Evolutionary conservation across 64 coral and sea anemone genomes (phyloP), one percentile per base, ranked within the genome.

Genomic region (Stylophora pistillata): DNA sequence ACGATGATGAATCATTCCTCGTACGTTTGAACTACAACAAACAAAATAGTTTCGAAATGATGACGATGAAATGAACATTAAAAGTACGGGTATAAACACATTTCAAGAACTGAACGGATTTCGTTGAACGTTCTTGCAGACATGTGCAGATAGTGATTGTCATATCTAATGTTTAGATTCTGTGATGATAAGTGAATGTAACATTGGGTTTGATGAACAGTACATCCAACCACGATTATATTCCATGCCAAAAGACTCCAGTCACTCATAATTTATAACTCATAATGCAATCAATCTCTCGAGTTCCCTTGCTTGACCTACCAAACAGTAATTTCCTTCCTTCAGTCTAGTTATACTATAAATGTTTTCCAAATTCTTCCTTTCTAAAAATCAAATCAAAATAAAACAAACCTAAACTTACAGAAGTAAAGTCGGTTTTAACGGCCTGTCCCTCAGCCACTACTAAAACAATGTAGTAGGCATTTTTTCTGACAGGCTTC

Each of bases 391-490:
- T 3, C 3, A 47, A 47, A 47, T 47, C 37, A 26, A 71, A 28
- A 25, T 4, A 25, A 25, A 21, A 13, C 20, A 21, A 21, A 21
- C 53, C 0, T 12, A 37, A 82, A 84, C 80, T 84, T 53, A 84
- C 80, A 15, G 80, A 70, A 53, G 37, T 84, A 5, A 84, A 34
- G 37, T 84, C 34, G 66, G 32, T 84, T 70, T 11, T 69, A 15
- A 84, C 10, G 28, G 80, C 68, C 17, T 84, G 60, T 68, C 41
- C 80, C 21, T 84, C 62, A 54, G 37, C 62, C 21, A 84, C 60
- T 15, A 84, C 80, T 54, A 62, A 84, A 18, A 84, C 31, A 84
- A 84, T 70, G 34, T 15, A 84, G 69, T 84, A 84, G 27, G 27
- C 80, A 21, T n/a, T 69, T 20, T 25, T 37, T 53, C 33, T 33